A percentile compares a stretch with the other conserved stretches of the same genome.
Conservation (phyloP, 2,797 vertebrate genomes). For the Sebastiscus tertius region DNA sequence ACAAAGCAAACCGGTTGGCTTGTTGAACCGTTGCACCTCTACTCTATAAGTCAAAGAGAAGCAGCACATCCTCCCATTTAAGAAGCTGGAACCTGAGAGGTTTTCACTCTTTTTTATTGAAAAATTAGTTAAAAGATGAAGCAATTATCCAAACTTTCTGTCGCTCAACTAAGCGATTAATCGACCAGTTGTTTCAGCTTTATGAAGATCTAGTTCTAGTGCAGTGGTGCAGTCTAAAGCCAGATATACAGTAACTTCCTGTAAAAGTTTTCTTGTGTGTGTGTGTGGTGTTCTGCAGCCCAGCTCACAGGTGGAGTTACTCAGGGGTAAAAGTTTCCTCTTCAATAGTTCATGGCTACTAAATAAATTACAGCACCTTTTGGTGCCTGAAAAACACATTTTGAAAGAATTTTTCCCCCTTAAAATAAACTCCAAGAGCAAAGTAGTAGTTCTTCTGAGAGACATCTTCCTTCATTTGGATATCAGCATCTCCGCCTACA, state of each 20-base stretch:
- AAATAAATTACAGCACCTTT: conserved; percentile 50
- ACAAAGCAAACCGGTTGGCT: too few species aligned
- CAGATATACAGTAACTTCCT: background rate
- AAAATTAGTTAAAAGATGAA: background rate
- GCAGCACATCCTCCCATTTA: background rate
- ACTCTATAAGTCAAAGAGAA: background rate
- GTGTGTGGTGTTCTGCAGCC: background rate
- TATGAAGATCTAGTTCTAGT: background rate
- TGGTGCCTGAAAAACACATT: conserved; percentile 22
- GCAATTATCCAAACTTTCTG: background rate
- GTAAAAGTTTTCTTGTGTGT: background rate
- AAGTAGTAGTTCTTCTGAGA: conserved; percentile 27
- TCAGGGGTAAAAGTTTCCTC: conserved; percentile 9
- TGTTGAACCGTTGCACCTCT: too few species aligned
- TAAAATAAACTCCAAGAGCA: conserved; percentile 26
- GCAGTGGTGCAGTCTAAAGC: background rate
- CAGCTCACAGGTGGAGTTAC: conserved; percentile 1
- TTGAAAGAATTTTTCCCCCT: background rate
- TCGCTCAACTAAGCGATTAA: accelerated
- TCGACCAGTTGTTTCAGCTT: background rate
- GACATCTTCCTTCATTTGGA: conserved; percentile 51
- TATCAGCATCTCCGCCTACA: conserved; percentile 45
- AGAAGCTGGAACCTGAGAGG: background rate
- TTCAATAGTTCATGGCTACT: conserved; percentile 24
- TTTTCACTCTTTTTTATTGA: background rate